phyloP scores from a whole-genome alignment of 2,113 vertebrate genomes.

The Aythya baeri region DNA sequence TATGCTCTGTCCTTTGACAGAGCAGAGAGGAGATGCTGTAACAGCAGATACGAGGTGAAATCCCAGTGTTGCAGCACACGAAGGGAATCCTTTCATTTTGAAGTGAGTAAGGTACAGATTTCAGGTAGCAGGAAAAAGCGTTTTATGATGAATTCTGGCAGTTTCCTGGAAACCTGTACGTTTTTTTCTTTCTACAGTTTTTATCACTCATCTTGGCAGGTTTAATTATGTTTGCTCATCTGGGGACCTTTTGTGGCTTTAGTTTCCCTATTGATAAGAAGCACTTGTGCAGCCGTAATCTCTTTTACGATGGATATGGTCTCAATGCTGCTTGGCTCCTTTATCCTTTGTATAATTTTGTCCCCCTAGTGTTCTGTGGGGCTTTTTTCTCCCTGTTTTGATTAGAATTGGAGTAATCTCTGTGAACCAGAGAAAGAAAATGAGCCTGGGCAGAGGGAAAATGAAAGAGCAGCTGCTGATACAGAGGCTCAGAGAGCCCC shows the following conservation, averaged over 20 bases:
- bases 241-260: constrained; percentile 2
- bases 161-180: neutral
- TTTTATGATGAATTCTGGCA: neutral
- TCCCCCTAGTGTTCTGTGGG: neutral
- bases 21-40: neutral
- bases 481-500: neutral
- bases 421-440: neutral
- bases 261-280: neutral
- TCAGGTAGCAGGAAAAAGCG: neutral
- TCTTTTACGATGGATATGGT: neutral
- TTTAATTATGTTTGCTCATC: constrained; percentile 37
- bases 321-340: neutral
- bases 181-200: constrained; percentile 16
- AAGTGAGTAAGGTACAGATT: neutral
- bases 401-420: constrained; percentile 27
- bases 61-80: neutral
- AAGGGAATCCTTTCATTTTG: neutral
- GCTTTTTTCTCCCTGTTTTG: constrained; percentile 10
- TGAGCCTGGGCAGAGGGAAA: neutral
- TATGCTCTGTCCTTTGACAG: neutral
- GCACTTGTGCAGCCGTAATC: neutral
- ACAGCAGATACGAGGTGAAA: neutral
- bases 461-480: constrained; percentile 31
- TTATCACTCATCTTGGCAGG: constrained; percentile 2
- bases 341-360: constrained; percentile 12